A percentile compares a stretch with the other conserved stretches of the same genome.
phyloP scores from a whole-genome alignment of 1,140 invertebrate species.

The Drosophila truncata region DNA sequence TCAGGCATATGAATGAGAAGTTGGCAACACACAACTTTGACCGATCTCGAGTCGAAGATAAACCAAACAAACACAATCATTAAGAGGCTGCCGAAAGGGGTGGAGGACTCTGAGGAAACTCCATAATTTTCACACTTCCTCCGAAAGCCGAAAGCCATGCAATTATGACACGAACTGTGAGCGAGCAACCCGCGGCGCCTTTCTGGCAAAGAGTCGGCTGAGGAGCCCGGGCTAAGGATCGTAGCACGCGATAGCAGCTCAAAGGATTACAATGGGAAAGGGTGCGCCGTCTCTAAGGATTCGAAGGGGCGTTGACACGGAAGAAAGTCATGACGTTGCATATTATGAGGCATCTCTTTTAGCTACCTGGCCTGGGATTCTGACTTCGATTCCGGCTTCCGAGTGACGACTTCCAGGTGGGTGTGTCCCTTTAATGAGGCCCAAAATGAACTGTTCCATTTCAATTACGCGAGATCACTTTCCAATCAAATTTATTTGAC shows the following conservation, averaged over 20 bases:
- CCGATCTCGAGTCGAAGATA: constrained; percentile 69
- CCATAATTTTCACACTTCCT: constrained; percentile 80
- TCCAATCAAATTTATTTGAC: constrained; percentile 79
- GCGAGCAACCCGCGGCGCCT: constrained; percentile 64
- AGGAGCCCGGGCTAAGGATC: constrained; percentile 33
- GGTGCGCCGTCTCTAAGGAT: constrained; percentile 29
- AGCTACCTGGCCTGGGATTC: constrained; percentile 54
- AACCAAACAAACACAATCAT: constrained; percentile 74
- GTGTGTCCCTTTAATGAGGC: constrained; percentile 74
- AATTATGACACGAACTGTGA: constrained; percentile 77
- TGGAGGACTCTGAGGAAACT: constrained; percentile 48
- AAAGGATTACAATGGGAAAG: constrained; percentile 69
- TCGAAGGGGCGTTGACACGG: constrained; percentile 64
- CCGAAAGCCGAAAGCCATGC: constrained; percentile 57
- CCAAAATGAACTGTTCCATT: constrained; percentile 71
- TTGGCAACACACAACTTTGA: constrained; percentile 66
- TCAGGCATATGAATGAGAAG: constrained; percentile 77
- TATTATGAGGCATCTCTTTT: constrained; percentile 23
- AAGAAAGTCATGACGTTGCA: constrained; percentile 75
- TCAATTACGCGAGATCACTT: constrained; percentile 58
- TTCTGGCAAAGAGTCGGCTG: constrained; percentile 35
- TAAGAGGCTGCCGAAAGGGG: constrained; percentile 58
- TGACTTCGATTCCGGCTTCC: constrained; percentile 2
- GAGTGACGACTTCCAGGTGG: constrained; percentile 44
- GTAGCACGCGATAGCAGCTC: constrained; percentile 72